Evolutionary conservation across 2,797 vertebrate species (phyloP), one percentile per base, ranked within the genome.

Genomic region (Neomorphus geoffroyi): DNA sequence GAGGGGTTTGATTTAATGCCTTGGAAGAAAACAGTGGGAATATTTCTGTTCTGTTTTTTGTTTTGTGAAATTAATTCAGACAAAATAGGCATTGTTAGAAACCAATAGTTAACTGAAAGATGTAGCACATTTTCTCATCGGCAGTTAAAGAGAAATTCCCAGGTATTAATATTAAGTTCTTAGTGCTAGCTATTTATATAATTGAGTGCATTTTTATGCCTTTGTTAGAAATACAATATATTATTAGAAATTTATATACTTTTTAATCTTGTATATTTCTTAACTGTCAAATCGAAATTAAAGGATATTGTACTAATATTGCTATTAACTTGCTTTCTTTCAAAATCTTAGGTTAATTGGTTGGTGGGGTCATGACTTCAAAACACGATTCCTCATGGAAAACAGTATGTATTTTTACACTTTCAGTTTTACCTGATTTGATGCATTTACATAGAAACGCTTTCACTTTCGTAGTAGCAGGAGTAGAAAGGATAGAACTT

Each of bases 341-440:
- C 28, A 41, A 33, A 90, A 51, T 92, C 91, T 92, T 94, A 99
- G 99, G 88, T 91, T 99, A 78, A 60, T 97, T 0, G 99, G 99
- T 72, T 99, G 99, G 99, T 99, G 99, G 98, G 98, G 99, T 28
- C 99, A 99, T 46, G 96, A 99, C 27, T 97, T 98, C 89, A 98
- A 98, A 90, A 98, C 98, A 50, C 97, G 99, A 72, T 99, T 99
- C 97, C 88, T 98, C 78, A 99, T 99, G 99, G 98, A 97, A 69
- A 99, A 99, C 33, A 97, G 99, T 99, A 98, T 71, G 96, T 97
- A 56, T 21, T 85, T 92, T 85, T 79, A 28, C 21, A 39, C 9
- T 78, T 90, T 54, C 35, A 43, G 1, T 94, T 95, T 95, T 73
- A 79, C 51, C 5, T 71, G 28, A 27, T 83, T 84, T 86, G 18